phyloP scores from a whole-genome alignment of 92 coral and sea anemone species.

The Galaxea fascicularis region DNA sequence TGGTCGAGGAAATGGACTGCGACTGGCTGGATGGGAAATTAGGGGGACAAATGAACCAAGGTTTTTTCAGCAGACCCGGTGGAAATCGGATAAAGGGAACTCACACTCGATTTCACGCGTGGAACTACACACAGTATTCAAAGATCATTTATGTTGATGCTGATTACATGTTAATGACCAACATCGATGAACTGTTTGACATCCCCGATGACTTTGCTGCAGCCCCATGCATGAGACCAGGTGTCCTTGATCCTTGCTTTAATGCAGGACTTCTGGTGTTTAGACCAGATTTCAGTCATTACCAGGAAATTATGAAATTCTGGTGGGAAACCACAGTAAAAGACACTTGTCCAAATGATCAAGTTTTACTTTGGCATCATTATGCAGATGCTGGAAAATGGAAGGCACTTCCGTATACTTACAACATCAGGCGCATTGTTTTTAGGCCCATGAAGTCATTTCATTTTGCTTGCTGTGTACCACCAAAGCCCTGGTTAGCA shows the following conservation, averaged over 20 bases:
- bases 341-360: slow-evolving; percentile 79
- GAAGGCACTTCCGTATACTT: slow-evolving; percentile 63
- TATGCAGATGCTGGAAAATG: slow-evolving; percentile 68
- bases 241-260: slow-evolving; percentile 89
- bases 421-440: slow-evolving; percentile 73
- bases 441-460: slow-evolving; percentile 84
- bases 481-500: slow-evolving; percentile 85
- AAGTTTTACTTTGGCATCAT: slow-evolving; percentile 77
- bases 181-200: slow-evolving; percentile 90
- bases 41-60: slow-evolving; percentile 27
- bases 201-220: slow-evolving; percentile 87
- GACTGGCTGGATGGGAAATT: slow-evolving; percentile 83
- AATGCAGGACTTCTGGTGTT: slow-evolving; percentile 92
- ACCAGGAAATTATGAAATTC: slow-evolving; percentile 58
- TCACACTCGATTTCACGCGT: slow-evolving; percentile 92
- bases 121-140: slow-evolving; percentile 85
- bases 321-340: slow-evolving; percentile 62
- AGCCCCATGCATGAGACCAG: slow-evolving; percentile 83
- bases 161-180: slow-evolving; percentile 88
- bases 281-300: slow-evolving; percentile 55
- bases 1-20: slow-evolving; percentile 86
- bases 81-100: slow-evolving; percentile 76
- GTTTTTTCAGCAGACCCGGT: slow-evolving; percentile 9
- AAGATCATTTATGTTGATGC: slow-evolving; percentile 91
- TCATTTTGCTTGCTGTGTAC: slow-evolving; percentile 69